A percentile compares a stretch with the other conserved stretches of the same genome.
Evolutionary conservation across 2,113 vertebrate species (phyloP).

Genomic region (Eulacestoma nigropectus): DNA sequence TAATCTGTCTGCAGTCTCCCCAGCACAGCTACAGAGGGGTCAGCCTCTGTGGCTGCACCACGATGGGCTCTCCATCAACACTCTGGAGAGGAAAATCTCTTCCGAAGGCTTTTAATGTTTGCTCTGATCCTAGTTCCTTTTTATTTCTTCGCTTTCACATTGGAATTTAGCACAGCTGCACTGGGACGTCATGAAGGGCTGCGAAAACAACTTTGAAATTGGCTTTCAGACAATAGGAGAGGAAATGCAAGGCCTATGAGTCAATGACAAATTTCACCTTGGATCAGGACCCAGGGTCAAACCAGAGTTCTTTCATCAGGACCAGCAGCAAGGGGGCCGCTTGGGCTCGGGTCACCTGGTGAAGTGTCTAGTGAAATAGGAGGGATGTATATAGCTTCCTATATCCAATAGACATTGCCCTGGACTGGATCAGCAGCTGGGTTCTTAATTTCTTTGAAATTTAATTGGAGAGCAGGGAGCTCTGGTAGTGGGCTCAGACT

Average conservation of each 20-base stretch:
- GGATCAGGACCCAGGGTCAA: slow-evolving; percentile 18
- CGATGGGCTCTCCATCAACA: background rate
- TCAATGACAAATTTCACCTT: slow-evolving; percentile 27
- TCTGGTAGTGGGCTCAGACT: background rate
- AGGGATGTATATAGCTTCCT: background rate
- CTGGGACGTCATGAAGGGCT: background rate
- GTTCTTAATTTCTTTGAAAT: background rate
- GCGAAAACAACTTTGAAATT: slow-evolving; percentile 2
- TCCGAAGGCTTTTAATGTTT: background rate
- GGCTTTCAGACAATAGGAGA: slow-evolving; percentile 36
- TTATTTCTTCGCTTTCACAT: background rate
- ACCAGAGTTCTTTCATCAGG: background rate
- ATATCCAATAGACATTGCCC: background rate
- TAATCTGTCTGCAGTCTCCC: background rate
- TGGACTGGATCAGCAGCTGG: background rate
- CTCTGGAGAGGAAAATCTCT: background rate
- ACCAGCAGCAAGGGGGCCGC: background rate
- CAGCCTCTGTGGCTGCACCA: background rate
- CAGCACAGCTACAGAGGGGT: background rate
- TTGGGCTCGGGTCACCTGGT: background rate
- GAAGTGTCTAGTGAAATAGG: background rate
- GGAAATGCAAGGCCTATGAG: slow-evolving; percentile 33
- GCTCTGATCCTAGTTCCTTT: background rate
- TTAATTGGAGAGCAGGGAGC: background rate
- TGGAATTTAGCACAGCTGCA: slow-evolving; percentile 54